Percentiles rank a stretch among this genome's conserved stretches.
phyloP scores from a whole-genome alignment of 2,888 invertebrate genomes.

The Plusia festucae region DNA sequence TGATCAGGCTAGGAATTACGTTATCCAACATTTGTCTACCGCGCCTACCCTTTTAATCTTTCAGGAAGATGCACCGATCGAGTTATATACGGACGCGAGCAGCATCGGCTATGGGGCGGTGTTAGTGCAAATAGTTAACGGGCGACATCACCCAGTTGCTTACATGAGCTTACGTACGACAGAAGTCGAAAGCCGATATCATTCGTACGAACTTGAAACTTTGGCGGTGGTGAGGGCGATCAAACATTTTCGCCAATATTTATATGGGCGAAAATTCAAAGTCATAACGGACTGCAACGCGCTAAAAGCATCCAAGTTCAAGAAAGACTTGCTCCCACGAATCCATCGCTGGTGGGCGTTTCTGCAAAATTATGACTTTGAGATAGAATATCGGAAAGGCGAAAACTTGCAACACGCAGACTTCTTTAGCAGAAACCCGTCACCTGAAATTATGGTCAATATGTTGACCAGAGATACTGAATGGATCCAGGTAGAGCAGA shows the following conservation, averaged over 20 bases:
- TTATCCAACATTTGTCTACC: conserved; percentile 15
- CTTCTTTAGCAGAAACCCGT: conserved; percentile 55
- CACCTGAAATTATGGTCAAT: conserved; percentile 32
- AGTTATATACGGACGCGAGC: conserved; percentile 13
- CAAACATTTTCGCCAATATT: conserved; percentile 60
- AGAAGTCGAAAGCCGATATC: conserved; percentile 19
- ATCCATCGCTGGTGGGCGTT: conserved; percentile 64
- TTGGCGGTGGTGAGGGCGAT: conserved; percentile 47
- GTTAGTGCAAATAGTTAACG: not conserved
- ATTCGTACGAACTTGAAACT: conserved; percentile 22
- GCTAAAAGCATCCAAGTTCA: conserved; percentile 59
- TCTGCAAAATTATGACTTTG: conserved; percentile 58
- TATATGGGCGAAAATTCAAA: conserved; percentile 38
- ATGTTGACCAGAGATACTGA: conserved; percentile 42
- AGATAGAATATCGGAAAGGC: conserved; percentile 52
- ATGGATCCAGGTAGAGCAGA: conserved; percentile 55
- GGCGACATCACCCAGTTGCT: conserved; percentile 14
- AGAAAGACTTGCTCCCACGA: conserved; percentile 57
- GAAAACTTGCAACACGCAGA: conserved; percentile 55
- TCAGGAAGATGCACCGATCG: conserved; percentile 20
- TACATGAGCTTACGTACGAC: conserved; percentile 22
- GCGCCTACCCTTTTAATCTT: conserved; percentile 19
- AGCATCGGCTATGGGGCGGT: conserved; percentile 11
- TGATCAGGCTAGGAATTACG: conserved; percentile 33
- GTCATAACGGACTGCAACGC: conserved; percentile 58